Evolutionary conservation across 2,797 vertebrate genomes (phyloP), one percentile per base, ranked within the genome.

Genomic region (Labeo calbasu): DNA sequence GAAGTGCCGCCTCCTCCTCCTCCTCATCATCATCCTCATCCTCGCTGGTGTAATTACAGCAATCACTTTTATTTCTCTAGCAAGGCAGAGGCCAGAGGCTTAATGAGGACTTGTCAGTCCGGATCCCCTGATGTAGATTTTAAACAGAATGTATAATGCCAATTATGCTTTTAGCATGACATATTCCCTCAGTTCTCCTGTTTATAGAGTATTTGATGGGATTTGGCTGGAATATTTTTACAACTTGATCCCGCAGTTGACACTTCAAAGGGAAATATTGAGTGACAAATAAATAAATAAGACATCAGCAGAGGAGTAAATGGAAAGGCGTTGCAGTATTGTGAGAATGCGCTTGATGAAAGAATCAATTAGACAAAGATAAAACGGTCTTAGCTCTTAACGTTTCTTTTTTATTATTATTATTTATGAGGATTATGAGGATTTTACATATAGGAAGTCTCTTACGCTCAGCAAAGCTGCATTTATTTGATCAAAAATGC

Each of bases 81-180:
- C 81, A 80, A 68, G 87, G 89, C 88, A 87, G 80, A 88, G 91
- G 91, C 91, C 91, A 91, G 92, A 90, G 90, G 92, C 89, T 90
- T 94, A 95, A 95, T 94, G 93, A 94, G 92, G 91, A 93, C 90
- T 82, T 86, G 68, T 69, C 70, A 89, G 88, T 90, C 88, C 87
- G 91, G 90, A 93, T 93, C 90, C 86, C 80, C 88, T 86, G 88
- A 91, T 80, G 68, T 83, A 55, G 82, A 81, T 85, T 85, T 87
- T 92, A 88, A 91, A 88, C 93, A 92, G 92, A 92, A 92, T 91
- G 91, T 91, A 91, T 91, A 91, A 93, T 93, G 92, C 90, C 91
- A 94, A 92, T 94, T 93, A 94, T 94, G 92, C 91, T 90, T 91
- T 93, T 90, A 91, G 88, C 86, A 59, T 50, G 79, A 83, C 85